A percentile compares a stretch with the other conserved stretches of the same genome.
These are phyloP conservation scores for Siderastrea radians DNA, from an alignment of 92 coral and sea anemone species.

Conservation along the genomic window DNA sequence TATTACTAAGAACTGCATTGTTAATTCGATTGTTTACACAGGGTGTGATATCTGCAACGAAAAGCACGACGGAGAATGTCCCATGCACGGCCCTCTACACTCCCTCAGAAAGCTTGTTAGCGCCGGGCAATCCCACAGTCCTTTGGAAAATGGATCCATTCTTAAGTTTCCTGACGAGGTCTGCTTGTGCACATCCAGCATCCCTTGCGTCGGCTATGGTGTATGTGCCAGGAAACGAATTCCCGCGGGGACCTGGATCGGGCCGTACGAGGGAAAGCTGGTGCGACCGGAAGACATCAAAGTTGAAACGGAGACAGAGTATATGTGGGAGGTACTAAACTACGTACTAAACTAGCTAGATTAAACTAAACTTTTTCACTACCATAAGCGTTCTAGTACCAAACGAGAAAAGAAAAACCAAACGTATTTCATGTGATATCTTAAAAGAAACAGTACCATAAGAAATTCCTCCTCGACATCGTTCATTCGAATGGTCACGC, in stretches of 20 bases:
- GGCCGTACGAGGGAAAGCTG: conserved; percentile 98
- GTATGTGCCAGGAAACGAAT: conserved; percentile 97
- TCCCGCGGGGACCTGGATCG: conserved; percentile 99
- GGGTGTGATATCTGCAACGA: conserved; percentile 99
- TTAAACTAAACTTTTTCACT: too few species aligned
- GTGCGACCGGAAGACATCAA: conserved; percentile 97
- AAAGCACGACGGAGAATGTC: conserved; percentile 98
- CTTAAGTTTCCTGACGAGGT: conserved; percentile 99
- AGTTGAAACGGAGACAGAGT: conserved; percentile 90
- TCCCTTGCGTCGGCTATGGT: conserved; percentile 96
- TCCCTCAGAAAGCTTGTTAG: conserved; percentile 95
- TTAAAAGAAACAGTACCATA: too few species aligned
- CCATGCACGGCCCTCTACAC: conserved; percentile 98
- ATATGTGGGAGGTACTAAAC: conserved; percentile 96
- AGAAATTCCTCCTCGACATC: too few species aligned
- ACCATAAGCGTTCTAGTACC: too few species aligned
- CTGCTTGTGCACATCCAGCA: conserved; percentile 96
- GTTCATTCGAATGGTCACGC: too few species aligned
- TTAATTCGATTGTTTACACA: neutral
- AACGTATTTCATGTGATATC: too few species aligned
- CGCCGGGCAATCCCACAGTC: conserved; percentile 92
- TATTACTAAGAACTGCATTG: neutral
- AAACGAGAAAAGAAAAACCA: too few species aligned
- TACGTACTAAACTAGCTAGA: too few species aligned
- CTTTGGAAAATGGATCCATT: conserved; percentile 91